phyloP scores from a whole-genome alignment of 2,797 vertebrate species.

The Helarctos malayanus region DNA sequence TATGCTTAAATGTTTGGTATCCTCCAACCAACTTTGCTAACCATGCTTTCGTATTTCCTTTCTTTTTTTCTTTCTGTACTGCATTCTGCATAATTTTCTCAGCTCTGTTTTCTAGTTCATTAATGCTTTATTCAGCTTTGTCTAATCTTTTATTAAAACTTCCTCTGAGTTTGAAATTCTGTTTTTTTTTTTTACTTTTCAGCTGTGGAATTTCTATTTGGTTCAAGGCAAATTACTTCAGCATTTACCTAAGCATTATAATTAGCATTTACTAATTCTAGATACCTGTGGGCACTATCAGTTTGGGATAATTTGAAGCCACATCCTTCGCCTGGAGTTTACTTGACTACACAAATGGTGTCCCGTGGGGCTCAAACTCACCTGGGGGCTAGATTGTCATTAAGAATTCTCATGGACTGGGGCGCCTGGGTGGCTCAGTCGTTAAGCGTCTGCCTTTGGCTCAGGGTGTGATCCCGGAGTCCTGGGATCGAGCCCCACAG shows the following conservation, averaged over 20 bases:
- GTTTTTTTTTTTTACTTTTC: neutral
- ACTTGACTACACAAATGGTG: neutral
- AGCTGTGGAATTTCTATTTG: neutral
- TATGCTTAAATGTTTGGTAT: neutral
- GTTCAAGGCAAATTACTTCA: neutral
- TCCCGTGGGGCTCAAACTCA: neutral
- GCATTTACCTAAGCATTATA: neutral
- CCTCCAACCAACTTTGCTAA: neutral
- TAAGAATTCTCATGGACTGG: neutral
- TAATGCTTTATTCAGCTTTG: neutral
- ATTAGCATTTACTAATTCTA: neutral
- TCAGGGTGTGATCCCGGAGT: no score
- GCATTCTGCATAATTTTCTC: neutral
- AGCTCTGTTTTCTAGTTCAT: neutral
- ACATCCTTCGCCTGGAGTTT: neutral
- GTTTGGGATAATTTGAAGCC: neutral
- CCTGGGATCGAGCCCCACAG: no score
- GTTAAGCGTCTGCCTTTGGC: no score
- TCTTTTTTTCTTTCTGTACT: neutral
- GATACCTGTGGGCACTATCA: neutral
- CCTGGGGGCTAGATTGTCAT: neutral
- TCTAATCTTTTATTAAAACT: neutral
- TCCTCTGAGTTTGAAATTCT: neutral
- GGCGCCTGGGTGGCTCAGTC: no score
- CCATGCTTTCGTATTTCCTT: neutral